Conservation (phyloP, 2,888 invertebrate species). For the Falcaria lacertinaria region DNA sequence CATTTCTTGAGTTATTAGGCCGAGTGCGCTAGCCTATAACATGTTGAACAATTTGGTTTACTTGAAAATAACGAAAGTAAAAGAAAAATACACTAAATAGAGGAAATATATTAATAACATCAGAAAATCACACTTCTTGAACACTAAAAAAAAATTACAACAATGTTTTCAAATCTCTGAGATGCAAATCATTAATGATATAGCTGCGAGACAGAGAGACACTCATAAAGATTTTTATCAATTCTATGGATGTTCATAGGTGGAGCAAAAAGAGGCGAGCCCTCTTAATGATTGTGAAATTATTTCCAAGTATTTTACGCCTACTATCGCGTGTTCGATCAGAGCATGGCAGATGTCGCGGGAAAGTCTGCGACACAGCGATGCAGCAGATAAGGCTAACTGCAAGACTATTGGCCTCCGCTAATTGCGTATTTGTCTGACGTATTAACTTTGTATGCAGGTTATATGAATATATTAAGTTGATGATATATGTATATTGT, state of each 20-base stretch:
- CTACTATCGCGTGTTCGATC: constrained; percentile 43
- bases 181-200: neutral
- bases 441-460: constrained; percentile 5
- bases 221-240: neutral
- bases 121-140: too few relatives aligned
- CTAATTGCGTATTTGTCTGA: constrained; percentile 43
- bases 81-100: too few relatives aligned
- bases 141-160: neutral
- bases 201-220: neutral
- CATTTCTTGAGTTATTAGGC: too few relatives aligned
- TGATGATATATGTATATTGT: too few relatives aligned
- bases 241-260: constrained; percentile 13
- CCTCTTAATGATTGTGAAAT: constrained; percentile 30
- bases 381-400: constrained; percentile 40
- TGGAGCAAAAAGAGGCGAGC: constrained; percentile 19
- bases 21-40: too few relatives aligned
- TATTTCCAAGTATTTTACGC: constrained; percentile 28
- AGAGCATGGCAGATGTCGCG: constrained; percentile 46
- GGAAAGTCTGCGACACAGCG: constrained; percentile 45
- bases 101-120: too few relatives aligned
- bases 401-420: constrained; percentile 26
- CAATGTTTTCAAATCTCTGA: neutral
- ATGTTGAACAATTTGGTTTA: too few relatives aligned
- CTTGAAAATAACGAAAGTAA: too few relatives aligned
- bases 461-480: neutral